Percentiles rank a stretch among this genome's conserved stretches.
Evolutionary conservation across 1,140 invertebrate species (phyloP).

Genomic region (Plectrocnemia conspersa): DNA sequence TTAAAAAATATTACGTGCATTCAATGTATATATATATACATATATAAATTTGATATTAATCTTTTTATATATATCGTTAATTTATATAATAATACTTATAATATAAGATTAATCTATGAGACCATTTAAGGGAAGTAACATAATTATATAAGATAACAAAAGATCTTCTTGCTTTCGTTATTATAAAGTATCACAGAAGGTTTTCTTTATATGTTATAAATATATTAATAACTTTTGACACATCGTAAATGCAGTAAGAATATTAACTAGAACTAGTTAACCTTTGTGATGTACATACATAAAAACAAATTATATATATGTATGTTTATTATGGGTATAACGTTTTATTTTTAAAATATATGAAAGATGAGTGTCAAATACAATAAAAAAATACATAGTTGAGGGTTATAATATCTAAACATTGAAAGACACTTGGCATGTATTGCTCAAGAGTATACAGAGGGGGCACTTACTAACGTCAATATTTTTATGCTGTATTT

Average conservation of each 20-base stretch:
- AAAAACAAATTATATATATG: background rate
- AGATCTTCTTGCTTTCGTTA: constrained; percentile 27
- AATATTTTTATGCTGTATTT: constrained; percentile 4
- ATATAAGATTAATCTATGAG: too few species aligned
- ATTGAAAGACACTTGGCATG: constrained; percentile 32
- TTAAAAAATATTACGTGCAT: too few species aligned
- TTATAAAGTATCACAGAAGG: constrained; percentile 29
- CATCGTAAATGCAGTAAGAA: too few species aligned
- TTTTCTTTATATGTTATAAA: constrained; percentile 12
- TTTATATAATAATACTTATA: too few species aligned
- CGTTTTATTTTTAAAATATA: background rate
- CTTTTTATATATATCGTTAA: too few species aligned
- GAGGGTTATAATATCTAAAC: too few species aligned
- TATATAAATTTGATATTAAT: too few species aligned
- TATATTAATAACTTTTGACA: constrained; percentile 1
- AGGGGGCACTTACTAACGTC: constrained; percentile 28
- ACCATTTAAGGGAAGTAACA: too few species aligned
- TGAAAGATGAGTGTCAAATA: background rate
- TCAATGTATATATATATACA: too few species aligned
- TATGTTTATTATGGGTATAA: constrained; percentile 1
- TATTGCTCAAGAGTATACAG: constrained; percentile 32
- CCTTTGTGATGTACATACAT: background rate
- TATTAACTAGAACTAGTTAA: background rate
- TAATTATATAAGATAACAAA: constrained; percentile 15
- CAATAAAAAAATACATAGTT: too few species aligned